A percentile compares a stretch with the other conserved stretches of the same genome.
These are phyloP conservation scores for Phocoena sinus DNA, from an alignment of 2,113 vertebrate species.

Conservation along the genomic window DNA sequence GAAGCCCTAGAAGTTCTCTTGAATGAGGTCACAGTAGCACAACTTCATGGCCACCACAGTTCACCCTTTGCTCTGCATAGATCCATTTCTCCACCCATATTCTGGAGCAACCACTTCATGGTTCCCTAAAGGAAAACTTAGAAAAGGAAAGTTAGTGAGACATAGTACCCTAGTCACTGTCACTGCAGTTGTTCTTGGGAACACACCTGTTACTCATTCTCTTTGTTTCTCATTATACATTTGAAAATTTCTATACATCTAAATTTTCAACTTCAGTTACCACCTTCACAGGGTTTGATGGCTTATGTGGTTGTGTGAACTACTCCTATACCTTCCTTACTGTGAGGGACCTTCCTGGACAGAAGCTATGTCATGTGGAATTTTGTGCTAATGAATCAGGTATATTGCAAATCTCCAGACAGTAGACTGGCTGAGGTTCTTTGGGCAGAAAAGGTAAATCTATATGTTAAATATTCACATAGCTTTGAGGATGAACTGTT, in stretches of 20 bases:
- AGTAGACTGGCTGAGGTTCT: background rate
- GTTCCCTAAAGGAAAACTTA: too few relatives aligned
- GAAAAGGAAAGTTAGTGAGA: background rate
- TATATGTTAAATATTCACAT: background rate
- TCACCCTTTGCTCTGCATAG: background rate
- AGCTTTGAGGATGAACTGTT: background rate
- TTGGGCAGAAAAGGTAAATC: background rate
- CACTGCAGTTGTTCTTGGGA: background rate
- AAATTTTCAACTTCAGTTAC: background rate
- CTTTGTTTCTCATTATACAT: background rate
- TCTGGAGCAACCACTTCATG: background rate
- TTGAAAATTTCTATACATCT: background rate
- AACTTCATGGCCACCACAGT: background rate
- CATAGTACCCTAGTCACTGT: background rate
- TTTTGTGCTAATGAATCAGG: background rate
- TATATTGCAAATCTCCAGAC: background rate
- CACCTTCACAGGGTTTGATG: background rate
- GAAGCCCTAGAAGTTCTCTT: background rate
- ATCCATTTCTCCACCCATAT: background rate
- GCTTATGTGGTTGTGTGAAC: background rate
- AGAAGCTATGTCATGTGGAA: background rate
- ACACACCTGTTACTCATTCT: background rate
- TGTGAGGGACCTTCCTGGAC: background rate
- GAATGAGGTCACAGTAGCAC: background rate
- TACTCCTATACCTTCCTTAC: background rate